Percentiles rank a stretch among this genome's conserved stretches.
Evolutionary conservation across 2,888 invertebrate species (phyloP).

Genomic region (Abrostola triplasia): DNA sequence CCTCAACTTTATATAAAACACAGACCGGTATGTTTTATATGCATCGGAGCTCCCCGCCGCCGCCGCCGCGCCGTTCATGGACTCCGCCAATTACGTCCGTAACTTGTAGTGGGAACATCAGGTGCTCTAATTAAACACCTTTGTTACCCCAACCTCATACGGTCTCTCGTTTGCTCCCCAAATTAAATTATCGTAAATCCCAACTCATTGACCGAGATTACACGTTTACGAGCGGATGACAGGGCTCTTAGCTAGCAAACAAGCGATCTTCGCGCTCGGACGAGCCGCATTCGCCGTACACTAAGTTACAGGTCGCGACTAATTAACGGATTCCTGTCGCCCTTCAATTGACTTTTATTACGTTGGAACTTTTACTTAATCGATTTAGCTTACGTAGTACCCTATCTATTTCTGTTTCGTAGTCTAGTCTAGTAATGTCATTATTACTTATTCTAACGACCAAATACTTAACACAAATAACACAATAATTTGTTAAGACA

Average conservation of each 20-base stretch:
- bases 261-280: constrained; percentile 52
- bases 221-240: constrained; percentile 54
- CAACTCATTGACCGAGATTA: constrained; percentile 59
- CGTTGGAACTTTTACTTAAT: constrained; percentile 44
- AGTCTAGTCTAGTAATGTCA: background rate
- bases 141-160: constrained; percentile 53
- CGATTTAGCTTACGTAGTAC: constrained; percentile 30
- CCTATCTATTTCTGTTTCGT: constrained; percentile 17
- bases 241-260: constrained; percentile 58
- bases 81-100: constrained; percentile 45
- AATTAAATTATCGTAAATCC: constrained; percentile 71
- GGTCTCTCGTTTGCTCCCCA: constrained; percentile 51
- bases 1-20: constrained; percentile 8
- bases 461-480: constrained; percentile 35
- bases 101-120: constrained; percentile 54
- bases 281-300: constrained; percentile 39
- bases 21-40: constrained; percentile 16
- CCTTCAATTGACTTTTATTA: constrained; percentile 51
- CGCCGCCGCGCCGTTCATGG: constrained; percentile 11
- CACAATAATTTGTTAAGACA: constrained; percentile 22
- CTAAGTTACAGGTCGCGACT: constrained; percentile 52
- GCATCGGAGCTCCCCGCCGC: constrained; percentile 8
- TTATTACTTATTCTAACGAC: constrained; percentile 19
- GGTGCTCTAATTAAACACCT: constrained; percentile 68
- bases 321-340: constrained; percentile 56